phyloP scores from a whole-genome alignment of 2,888 invertebrate species.

The Dicyrtoma fusca region DNA sequence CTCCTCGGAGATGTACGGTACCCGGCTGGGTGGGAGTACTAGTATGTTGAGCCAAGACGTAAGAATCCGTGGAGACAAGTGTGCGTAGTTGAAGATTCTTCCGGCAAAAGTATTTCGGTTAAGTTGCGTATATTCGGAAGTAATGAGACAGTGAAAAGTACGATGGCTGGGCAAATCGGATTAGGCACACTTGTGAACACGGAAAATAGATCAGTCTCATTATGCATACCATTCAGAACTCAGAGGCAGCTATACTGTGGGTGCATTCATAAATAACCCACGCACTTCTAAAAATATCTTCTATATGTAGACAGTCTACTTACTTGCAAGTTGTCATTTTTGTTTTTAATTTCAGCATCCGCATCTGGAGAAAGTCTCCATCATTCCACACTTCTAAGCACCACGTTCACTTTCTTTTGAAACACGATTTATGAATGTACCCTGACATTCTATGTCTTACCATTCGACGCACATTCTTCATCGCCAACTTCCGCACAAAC shows the following conservation, averaged over 20 bases:
- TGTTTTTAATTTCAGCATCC: too few species aligned
- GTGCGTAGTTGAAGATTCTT: neutral
- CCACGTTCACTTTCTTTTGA: too few species aligned
- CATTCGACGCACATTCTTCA: neutral
- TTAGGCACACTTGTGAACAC: slow-evolving; percentile 38
- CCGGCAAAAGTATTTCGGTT: neutral
- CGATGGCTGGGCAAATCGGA: slow-evolving; percentile 24
- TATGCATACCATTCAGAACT: slow-evolving; percentile 22
- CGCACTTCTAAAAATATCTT: too few species aligned
- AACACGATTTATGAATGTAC: too few species aligned
- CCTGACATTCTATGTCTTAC: neutral
- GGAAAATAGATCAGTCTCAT: slow-evolving; percentile 37
- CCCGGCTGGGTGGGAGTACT: too few species aligned
- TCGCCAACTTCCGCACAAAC: neutral
- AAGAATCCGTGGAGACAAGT: neutral
- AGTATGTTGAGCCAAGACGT: neutral
- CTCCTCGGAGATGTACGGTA: too few species aligned
- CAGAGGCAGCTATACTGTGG: too few species aligned
- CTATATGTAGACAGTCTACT: too few species aligned
- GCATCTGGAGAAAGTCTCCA: too few species aligned
- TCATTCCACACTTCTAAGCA: too few species aligned
- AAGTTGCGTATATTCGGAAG: slow-evolving; percentile 1
- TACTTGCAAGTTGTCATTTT: too few species aligned
- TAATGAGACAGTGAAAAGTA: slow-evolving; percentile 18
- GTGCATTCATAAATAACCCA: too few species aligned